phyloP scores from a whole-genome alignment of 2,113 vertebrate genomes.

The Octodon degus region DNA sequence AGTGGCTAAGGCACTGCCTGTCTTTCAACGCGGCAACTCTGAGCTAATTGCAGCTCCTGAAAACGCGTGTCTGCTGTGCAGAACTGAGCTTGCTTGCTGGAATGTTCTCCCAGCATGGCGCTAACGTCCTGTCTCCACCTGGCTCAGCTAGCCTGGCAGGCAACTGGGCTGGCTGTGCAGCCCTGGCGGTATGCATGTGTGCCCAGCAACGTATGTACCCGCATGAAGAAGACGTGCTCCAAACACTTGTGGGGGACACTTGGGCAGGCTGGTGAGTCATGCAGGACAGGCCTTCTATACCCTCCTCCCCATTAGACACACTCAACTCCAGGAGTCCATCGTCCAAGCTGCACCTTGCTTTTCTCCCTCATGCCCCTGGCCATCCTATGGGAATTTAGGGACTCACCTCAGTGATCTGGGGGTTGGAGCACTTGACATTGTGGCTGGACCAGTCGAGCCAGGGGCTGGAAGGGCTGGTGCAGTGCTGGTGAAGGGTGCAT shows the following conservation, averaged over 20 bases:
- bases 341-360: too few relatives aligned
- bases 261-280: rapidly evolving
- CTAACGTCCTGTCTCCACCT: background rate
- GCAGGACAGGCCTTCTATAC: rapidly evolving
- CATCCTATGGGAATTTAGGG: rapidly evolving
- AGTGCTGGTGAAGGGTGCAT: constrained; percentile 94
- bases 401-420: constrained; percentile 97
- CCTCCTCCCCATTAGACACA: rapidly evolving
- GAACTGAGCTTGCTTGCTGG: constrained; percentile 39
- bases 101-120: background rate
- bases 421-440: constrained; percentile 98
- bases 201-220: rapidly evolving
- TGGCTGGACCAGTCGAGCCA: constrained; percentile 96
- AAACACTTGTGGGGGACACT: background rate
- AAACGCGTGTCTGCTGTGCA: constrained; percentile 59
- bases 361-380: background rate
- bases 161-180: background rate
- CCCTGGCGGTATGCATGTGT: rapidly evolving
- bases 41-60: constrained; percentile 54
- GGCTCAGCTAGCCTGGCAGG: background rate
- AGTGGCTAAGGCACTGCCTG: background rate
- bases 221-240: background rate
- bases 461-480: constrained; percentile 87
- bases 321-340: background rate
- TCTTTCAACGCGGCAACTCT: constrained; percentile 58